Conservation (phyloP, 2,888 invertebrate species). For the Nineta flava region DNA sequence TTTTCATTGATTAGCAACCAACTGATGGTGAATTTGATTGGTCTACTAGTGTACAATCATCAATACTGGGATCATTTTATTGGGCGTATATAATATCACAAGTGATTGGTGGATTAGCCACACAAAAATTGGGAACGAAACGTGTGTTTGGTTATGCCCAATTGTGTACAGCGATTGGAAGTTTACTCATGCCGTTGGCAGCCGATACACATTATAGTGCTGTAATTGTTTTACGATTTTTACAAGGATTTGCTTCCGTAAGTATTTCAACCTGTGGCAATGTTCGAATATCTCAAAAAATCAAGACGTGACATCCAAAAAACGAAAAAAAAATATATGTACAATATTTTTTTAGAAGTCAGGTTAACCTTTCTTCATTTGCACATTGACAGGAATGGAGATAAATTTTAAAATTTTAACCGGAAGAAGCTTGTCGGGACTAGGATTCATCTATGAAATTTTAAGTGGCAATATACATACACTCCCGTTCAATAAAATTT, state of each 20-base stretch:
- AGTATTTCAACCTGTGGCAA: constrained; percentile 18
- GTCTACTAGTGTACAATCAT: constrained; percentile 44
- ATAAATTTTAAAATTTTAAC: too few relatives aligned
- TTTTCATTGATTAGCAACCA: background rate
- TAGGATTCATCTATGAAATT: too few relatives aligned
- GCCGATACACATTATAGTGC: constrained; percentile 42
- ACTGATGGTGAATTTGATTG: constrained; percentile 41
- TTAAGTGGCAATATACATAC: too few relatives aligned
- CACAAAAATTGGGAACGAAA: constrained; percentile 54
- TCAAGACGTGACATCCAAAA: too few relatives aligned
- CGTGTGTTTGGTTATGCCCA: constrained; percentile 54
- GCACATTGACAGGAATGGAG: too few relatives aligned
- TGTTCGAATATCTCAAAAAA: background rate
- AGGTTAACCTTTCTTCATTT: too few relatives aligned
- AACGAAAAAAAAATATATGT: too few relatives aligned
- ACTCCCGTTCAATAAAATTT: too few relatives aligned
- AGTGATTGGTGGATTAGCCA: constrained; percentile 49
- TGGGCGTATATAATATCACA: constrained; percentile 60
- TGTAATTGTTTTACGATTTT: constrained; percentile 43
- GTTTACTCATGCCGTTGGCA: constrained; percentile 46
- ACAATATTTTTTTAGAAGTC: too few relatives aligned
- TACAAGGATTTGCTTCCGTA: constrained; percentile 54
- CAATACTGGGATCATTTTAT: constrained; percentile 51
- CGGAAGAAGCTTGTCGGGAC: too few relatives aligned
- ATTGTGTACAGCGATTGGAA: constrained; percentile 48